Base-by-base conservation (phyloP, 2,888 invertebrate species). In the Lydus trimaculatus region DNA sequence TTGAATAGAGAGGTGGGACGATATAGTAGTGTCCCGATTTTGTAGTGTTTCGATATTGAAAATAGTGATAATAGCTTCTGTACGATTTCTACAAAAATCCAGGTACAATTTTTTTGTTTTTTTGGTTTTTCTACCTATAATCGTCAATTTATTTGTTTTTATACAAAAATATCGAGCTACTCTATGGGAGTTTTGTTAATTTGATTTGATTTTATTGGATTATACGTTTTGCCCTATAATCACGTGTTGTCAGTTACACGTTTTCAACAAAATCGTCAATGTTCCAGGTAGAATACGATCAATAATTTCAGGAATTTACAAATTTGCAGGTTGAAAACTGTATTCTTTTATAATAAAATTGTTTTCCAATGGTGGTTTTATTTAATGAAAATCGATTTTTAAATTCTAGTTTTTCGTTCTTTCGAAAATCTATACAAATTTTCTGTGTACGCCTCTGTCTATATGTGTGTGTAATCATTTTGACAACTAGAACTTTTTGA, bases 281-380 rank as follows among this genome's bases (percentile, higher is more conserved):
- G 9, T 23, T n/a, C 13, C 56, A 56, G 56, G 56, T 23, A 25
- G 6, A 13, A 25, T 25, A 25, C 25, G 25, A 56, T 56, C 56
- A 56, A 56, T 56, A 56, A 56, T 56, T 56, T 56, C 56, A 56
- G 56, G 56, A 56, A 56, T 56, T 56, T 56, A 25, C 8, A 56
- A 23, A 25, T 25, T 56, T 23, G 0, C 11, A 20, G 9, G 8
- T 25, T 13, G 15, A 56, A 15, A 56, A 39, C 15, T 39, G 13
- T 13, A 39, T n/a, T n/a, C n/a, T n/a, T n/a, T n/a, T n/a, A n/a
- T n/a, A n/a, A n/a, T n/a, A n/a, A n/a, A n/a, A n/a, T n/a, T n/a
- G n/a, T n/a, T n/a, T n/a, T n/a, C n/a, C n/a, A n/a, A 33, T 33
- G 9, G 33, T 33, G 11, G 2, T 8, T 33, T 33, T 7, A 2